Base-by-base conservation (phyloP, 2,888 invertebrate genomes). In the Pherbina coryleti region DNA sequence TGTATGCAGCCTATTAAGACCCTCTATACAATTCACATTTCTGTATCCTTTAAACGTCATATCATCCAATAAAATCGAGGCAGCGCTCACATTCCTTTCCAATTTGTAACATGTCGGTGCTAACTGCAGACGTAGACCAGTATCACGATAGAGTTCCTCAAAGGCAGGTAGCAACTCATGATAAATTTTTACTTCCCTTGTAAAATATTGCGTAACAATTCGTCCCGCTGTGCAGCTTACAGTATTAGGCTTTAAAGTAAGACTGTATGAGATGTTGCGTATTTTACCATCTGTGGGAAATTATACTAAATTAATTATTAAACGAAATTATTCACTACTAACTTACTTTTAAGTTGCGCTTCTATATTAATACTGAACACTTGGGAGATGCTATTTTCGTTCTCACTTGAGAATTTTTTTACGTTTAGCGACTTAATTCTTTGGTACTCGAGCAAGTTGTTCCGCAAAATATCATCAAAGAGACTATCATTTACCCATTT, bases 41-140 rank as follows among this genome's bases (percentile, higher is more conserved):
- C 81, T 79, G 55, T 83, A 88, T 0, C 84, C 84, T 37, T 80
- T 82, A 2, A 60, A 64, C 44, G 82, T 82, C 11, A 85, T 69
- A 77, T 87, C 84, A 4, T 89, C 86, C 34, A 88, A 55, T 5
- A 84, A 82, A 2, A 88, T 79, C 17, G 75, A 80, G 51, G 55
- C 80, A 19, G 44, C 71, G 25, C n/a, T 74, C 57, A 17, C 66
- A 62, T 67, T 75, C 53, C 55, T 70, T 44, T 79, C 80, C 25
- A 34, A 73, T 28, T 69, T 78, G 77, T 70, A 75, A 64, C 77
- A 81, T 31, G 51, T 78, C 0, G 85, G 84, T n/a, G 82, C 80
- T 5, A 89, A 84, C 7, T 57, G 70, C 0, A 84, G 73, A 0
- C n/a, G 37, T 34, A 80, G 81, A 3, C 81, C 79, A 4, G 72